Conservation (phyloP, 2,888 invertebrate genomes). For the Crocallis elinguaria region DNA sequence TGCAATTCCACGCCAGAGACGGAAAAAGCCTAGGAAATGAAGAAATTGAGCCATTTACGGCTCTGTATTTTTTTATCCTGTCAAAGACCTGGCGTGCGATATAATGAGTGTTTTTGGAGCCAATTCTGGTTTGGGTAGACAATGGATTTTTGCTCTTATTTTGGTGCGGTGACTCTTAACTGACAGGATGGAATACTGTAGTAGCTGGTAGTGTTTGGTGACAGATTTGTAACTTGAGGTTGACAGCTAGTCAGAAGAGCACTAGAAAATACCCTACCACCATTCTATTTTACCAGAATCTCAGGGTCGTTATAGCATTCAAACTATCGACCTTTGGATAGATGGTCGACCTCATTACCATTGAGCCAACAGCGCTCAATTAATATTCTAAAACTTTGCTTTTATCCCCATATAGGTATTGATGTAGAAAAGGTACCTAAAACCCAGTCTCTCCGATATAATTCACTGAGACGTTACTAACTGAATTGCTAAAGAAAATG, state of each 20-base stretch:
- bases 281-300: too few species aligned
- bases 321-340: too few species aligned
- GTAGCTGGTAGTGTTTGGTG: too few species aligned
- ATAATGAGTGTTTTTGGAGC: conserved; percentile 14
- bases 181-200: too few species aligned
- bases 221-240: too few species aligned
- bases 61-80: conserved; percentile 34
- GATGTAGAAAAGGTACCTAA: background rate
- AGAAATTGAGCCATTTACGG: conserved; percentile 35
- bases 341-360: too few species aligned
- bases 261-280: too few species aligned
- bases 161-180: background rate
- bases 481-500: conserved; percentile 66
- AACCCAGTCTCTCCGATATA: background rate
- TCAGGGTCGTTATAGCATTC: too few species aligned
- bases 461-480: conserved; percentile 49
- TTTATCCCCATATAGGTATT: too few species aligned
- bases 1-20: conserved; percentile 38
- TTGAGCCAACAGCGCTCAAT: too few species aligned
- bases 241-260: too few species aligned
- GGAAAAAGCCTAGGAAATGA: conserved; percentile 22
- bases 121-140: background rate
- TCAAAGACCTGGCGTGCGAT: conserved; percentile 27
- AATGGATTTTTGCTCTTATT: conserved; percentile 2
- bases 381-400: too few species aligned